Base-by-base conservation (phyloP, 2,888 invertebrate species). In the Hyalella azteca region DNA sequence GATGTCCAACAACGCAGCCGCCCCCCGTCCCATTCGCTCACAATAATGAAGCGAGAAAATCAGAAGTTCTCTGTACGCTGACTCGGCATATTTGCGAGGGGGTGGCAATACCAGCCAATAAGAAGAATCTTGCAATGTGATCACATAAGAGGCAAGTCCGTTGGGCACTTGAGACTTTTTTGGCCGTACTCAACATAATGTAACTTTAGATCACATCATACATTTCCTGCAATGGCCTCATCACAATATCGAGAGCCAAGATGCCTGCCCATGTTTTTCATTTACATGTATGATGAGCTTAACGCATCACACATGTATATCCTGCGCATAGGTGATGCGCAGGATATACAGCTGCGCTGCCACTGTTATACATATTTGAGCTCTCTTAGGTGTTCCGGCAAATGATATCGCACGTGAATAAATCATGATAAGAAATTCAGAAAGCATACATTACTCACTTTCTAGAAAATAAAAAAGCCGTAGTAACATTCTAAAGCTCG, bases 21-120 rank as follows among this genome's bases (percentile, higher is more conserved):
- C 7, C 19, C 66, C 3, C n/a, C 0, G 66, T 4, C 66, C 4
- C 66, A 66, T 32, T 19, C 66, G 66, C 66, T 19, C 19, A 19
- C 26, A 29, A 66, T 66, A 66, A 66, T 66, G 36, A 32, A 66
- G 66, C 66, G 66, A 36, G 29, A 66, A 66, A 66, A 32, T 66
- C 66, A 36, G 32, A 36, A 66, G 66, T 66, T 36, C 32, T 22
- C 19, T 36, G 66, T 36, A 19, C 29, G 66, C 29, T 19, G 66
- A 66, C 36, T 66, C 66, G 36, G 66, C 66, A 29, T 22, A 54
- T 66, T 29, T 22, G 15, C 3, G 36, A 36, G 36, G 19, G 66
- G n/a, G 66, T 19, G 3, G 66, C n/a, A 66, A 66, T 66, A 66
- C 32, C 36, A 29, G 29, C 36, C 66, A 66, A 66, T 66, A 66